Evolutionary conservation across 2,113 vertebrate species (phyloP), one percentile per base, ranked within the genome.

Genomic region (Triplophysa rosa): DNA sequence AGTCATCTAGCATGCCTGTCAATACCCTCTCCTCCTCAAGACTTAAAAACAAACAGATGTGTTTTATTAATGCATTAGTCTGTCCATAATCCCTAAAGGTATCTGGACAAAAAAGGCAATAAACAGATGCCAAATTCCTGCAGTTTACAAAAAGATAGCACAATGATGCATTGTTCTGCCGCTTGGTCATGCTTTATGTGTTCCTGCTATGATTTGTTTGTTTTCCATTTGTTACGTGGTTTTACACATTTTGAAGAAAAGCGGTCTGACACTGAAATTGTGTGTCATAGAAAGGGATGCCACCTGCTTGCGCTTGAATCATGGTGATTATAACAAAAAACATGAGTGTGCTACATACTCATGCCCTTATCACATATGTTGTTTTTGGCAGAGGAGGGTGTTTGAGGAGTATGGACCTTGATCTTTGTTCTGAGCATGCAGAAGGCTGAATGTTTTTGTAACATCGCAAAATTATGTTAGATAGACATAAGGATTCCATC

Each of bases 11-110:
- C 42, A 29, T 33, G 67, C 33, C 12, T 81, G 49, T 74, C 17
- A 17, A 12, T 72, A 78, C 79, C 71, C 24, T 33, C 12, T 12
- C 26, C 40, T 80, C 17, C 68, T 82, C 24, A 23, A 8, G 24
- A n/a, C 2, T 56, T 77, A 13, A 79, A 80, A 19, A 9, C 80
- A 66, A 86, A 73, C 85, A 87, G 87, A 86, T 89, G 86, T 83
- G 83, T 56, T 70, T 63, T 72, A 77, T 74, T 69, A 81, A 66
- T 56, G 49, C 40, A 16, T 69, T 81, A 80, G 77, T 83, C 73
- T 74, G 56, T 81, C 49, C 8, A 2, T 63, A 33, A 67, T 84
- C 78, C 62, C 74, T 37, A 52, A 83, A 86, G 56, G 84, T 65
- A 63, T 74, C 61, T 79, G 17, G 66, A 69, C 59, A 58, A 72